Evolutionary conservation across 2,797 vertebrate species (phyloP).

Genomic region (Chiroxiphia lanceolata): DNA sequence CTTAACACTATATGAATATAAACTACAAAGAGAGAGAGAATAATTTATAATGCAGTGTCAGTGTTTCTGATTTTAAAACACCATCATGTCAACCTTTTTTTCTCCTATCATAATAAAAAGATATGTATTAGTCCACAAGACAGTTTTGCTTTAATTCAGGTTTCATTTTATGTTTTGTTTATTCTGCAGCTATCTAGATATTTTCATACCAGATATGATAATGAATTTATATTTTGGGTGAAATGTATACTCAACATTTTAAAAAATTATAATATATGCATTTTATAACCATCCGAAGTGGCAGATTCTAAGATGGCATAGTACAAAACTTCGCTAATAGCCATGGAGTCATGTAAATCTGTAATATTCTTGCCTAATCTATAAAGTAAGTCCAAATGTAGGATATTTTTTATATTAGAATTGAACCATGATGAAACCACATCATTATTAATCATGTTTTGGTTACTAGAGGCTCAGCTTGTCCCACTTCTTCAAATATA

Average conservation of each 20-base stretch:
- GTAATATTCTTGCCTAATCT: neutral
- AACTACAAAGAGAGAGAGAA: neutral
- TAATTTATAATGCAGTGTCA: conserved; percentile 52
- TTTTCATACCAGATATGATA: neutral
- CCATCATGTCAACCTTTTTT: neutral
- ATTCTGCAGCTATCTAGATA: neutral
- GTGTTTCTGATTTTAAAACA: conserved; percentile 54
- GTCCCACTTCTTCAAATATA: neutral
- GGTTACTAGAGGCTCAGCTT: neutral
- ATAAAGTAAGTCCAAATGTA: neutral
- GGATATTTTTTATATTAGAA: neutral
- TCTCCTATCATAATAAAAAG: neutral
- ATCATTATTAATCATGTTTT: neutral
- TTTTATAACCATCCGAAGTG: neutral
- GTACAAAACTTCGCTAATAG: neutral
- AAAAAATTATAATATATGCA: neutral
- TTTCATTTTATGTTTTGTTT: neutral
- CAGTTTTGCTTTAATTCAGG: neutral
- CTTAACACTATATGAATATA: conserved; percentile 32
- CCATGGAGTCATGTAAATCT: neutral
- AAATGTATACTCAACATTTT: neutral
- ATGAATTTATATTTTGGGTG: neutral
- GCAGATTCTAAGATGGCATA: neutral
- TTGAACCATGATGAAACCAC: neutral
- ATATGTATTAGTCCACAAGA: neutral